Evolutionary conservation across 2,888 invertebrate species (phyloP), one percentile per base, ranked within the genome.

Genomic region (Nudaria mundana): DNA sequence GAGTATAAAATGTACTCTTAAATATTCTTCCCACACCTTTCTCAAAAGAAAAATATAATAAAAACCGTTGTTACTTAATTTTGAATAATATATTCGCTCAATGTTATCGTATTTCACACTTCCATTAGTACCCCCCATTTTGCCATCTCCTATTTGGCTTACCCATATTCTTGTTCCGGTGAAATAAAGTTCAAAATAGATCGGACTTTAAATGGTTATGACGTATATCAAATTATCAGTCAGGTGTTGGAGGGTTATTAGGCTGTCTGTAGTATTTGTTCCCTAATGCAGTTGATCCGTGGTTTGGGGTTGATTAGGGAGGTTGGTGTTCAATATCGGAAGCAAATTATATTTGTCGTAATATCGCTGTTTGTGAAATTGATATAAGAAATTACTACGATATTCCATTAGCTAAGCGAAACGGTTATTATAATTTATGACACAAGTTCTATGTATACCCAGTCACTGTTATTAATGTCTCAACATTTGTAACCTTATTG

Each of bases 101-200:
- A 72, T 66, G 78, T 63, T 78, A 80, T 81, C 78, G 73, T 77
- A 77, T 81, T 79, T 76, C 81, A 76, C 66, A 71, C 71, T 76
- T 79, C 81, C 80, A 81, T 81, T 81, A 81, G 76, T 63, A 63
- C 54, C 66, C 66, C 70, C 69, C 66, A 59, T 59, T 59, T 55
- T 42, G 37, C 49, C 43, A 54, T 48, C 46, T 55, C 39, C 39
- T 57, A 53, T 60, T 48, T 57, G 35, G 30, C 37, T 54, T 23
- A 13, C 31, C 28, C 28, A n/a, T 10, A 0, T 12, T 48, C 55
- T 41, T 56, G 42, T 40, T 38, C 6, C 10, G 3, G 8, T 1
- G 37, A 4, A 0, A n/a, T 47, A 56, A 37, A 49, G 60, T 61
- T 43, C 18, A 44, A 11, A 56, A 52, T 67, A 37, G 43, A 20